Conservation (phyloP, 2,113 vertebrate genomes). For the Ceyx melanurus region DNA sequence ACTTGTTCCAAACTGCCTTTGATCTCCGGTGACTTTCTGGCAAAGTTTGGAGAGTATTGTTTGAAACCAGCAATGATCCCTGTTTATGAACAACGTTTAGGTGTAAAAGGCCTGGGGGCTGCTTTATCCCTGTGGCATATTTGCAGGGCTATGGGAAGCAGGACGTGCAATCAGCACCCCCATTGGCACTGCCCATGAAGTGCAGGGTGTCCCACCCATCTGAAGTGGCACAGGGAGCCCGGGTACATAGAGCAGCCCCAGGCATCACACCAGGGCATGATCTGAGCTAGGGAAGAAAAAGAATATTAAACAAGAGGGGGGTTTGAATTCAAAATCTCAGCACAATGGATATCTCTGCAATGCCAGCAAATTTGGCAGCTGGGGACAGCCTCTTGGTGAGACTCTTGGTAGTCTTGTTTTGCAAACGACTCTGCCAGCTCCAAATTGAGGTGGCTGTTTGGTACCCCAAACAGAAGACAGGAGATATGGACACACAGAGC, state of each 20-base stretch:
- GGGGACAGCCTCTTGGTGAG: background rate
- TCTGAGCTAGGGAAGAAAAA: background rate
- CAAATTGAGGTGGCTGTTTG: background rate
- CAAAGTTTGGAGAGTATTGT: background rate
- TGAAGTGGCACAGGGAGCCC: background rate
- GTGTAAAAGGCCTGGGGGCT: background rate
- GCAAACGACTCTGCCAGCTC: background rate
- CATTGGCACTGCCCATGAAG: background rate
- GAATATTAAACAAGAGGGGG: background rate
- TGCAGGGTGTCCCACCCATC: background rate
- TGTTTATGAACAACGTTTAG: background rate
- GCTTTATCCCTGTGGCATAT: background rate
- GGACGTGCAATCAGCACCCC: background rate
- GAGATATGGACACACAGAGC: background rate
- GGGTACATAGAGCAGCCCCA: background rate
- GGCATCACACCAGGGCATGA: fast-evolving
- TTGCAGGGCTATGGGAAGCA: background rate
- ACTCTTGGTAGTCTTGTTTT: fast-evolving
- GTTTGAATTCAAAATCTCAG: background rate
- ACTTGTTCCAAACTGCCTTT: background rate
- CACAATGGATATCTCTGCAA: background rate
- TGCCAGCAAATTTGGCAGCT: background rate
- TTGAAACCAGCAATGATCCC: background rate
- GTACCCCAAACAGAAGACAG: background rate
- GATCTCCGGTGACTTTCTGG: background rate